phyloP scores from a whole-genome alignment of 2,113 vertebrate genomes.

The Melanerpes aurifrons region DNA sequence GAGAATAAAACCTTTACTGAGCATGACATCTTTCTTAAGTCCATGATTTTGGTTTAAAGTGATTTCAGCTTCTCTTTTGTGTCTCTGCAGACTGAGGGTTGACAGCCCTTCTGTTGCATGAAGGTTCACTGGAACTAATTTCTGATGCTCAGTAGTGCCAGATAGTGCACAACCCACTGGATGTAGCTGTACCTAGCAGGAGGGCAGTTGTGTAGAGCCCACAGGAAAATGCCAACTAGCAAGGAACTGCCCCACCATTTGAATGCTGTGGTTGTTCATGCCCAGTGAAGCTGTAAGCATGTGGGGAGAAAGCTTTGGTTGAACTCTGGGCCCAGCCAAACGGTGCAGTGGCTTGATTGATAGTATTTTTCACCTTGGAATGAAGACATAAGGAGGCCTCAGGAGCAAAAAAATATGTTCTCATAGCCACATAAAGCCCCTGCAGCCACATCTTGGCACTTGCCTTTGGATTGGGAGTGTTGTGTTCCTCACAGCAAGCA shows the following conservation, averaged over 20 bases:
- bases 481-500: background rate
- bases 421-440: background rate
- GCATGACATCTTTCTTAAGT: background rate
- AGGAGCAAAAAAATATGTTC: background rate
- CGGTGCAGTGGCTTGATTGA: background rate
- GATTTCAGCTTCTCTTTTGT: background rate
- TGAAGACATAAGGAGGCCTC: background rate
- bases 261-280: background rate
- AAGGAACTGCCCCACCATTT: background rate
- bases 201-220: background rate
- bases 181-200: background rate
- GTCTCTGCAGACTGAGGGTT: background rate
- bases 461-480: background rate
- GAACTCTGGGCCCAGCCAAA: background rate
- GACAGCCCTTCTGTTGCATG: background rate
- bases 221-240: background rate
- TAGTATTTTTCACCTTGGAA: background rate
- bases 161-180: background rate
- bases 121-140: background rate
- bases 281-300: background rate
- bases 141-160: background rate
- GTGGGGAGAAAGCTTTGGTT: background rate
- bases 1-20: background rate
- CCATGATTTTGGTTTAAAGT: background rate
- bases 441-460: background rate